phyloP scores from a whole-genome alignment of 2,113 vertebrate species.

The Ptyas mucosa region DNA sequence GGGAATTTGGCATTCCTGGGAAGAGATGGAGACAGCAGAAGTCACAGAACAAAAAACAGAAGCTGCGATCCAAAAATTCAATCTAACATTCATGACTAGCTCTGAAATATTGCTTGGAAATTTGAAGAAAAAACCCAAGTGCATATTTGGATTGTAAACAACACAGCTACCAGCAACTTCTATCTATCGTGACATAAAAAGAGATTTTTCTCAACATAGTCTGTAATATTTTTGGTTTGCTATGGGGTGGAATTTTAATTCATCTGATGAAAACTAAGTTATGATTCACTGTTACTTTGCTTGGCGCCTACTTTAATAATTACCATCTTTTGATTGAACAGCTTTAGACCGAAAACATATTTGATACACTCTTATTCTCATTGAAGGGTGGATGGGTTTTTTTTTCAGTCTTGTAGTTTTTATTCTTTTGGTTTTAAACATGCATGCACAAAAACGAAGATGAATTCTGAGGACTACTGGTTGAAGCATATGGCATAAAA shows the following conservation, averaged over 20 bases:
- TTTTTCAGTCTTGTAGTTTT: background rate
- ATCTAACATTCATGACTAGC: background rate
- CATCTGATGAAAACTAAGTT: conserved; percentile 24
- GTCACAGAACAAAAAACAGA: conserved; percentile 16
- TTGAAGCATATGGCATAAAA: conserved; percentile 3
- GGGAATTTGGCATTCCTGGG: too few species aligned
- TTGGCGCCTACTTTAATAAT: background rate
- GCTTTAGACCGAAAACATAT: conserved; percentile 5
- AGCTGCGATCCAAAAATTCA: conserved; percentile 18
- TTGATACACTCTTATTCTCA: conserved; percentile 13
- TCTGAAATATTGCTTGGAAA: background rate
- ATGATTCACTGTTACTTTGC: conserved; percentile 2
- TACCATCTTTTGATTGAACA: background rate
- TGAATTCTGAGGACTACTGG: conserved; percentile 28
- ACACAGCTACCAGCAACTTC: background rate
- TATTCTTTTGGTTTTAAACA: background rate
- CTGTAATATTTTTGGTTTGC: conserved; percentile 10
- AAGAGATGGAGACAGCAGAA: background rate
- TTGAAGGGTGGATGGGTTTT: background rate
- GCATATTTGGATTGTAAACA: conserved; percentile 10
- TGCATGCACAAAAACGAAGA: background rate
- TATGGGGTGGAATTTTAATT: conserved; percentile 15
- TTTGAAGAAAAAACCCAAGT: background rate
- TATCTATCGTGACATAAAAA: conserved; percentile 24
- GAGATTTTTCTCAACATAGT: conserved; percentile 24